Evolutionary conservation across 2,888 invertebrate species (phyloP).

Genomic region (Calameuta filiformis): DNA sequence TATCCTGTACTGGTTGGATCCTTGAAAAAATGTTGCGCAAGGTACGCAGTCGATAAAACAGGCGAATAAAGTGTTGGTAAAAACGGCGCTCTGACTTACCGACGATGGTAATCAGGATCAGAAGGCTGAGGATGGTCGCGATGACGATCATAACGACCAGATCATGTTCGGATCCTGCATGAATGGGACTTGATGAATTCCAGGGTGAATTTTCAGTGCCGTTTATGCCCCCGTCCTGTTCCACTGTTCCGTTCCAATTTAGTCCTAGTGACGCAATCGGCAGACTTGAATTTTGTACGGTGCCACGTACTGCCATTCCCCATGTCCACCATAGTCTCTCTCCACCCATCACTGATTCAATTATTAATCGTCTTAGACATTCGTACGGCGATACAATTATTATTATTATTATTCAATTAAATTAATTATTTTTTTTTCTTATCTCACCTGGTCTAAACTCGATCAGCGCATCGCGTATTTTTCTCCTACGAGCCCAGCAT

Average conservation of each 20-base stretch:
- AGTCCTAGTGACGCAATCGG: slow-evolving; percentile 24
- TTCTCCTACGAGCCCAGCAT: not conserved
- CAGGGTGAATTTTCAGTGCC: slow-evolving; percentile 34
- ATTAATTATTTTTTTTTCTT: not conserved
- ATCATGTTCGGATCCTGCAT: slow-evolving; percentile 31
- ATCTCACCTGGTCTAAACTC: not conserved
- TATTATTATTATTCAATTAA: not conserved
- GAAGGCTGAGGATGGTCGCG: slow-evolving; percentile 44
- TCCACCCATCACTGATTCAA: slow-evolving; percentile 42
- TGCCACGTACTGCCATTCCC: slow-evolving; percentile 44
- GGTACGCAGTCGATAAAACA: not conserved
- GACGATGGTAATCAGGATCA: slow-evolving; percentile 50
- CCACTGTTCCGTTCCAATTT: slow-evolving; percentile 40
- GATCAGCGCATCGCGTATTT: not conserved
- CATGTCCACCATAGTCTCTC: slow-evolving; percentile 46
- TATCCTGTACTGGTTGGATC: not conserved
- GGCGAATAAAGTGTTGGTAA: no score
- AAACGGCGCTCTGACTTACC: slow-evolving; percentile 35
- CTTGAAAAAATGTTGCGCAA: not conserved
- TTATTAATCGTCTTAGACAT: not conserved
- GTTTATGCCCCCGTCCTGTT: slow-evolving; percentile 38
- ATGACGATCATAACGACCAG: slow-evolving; percentile 42
- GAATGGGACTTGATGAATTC: not conserved
- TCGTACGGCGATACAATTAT: not conserved
- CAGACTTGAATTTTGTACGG: slow-evolving; percentile 39